Conservation (phyloP, 2,888 invertebrate genomes). For the Morpho deidamia region DNA sequence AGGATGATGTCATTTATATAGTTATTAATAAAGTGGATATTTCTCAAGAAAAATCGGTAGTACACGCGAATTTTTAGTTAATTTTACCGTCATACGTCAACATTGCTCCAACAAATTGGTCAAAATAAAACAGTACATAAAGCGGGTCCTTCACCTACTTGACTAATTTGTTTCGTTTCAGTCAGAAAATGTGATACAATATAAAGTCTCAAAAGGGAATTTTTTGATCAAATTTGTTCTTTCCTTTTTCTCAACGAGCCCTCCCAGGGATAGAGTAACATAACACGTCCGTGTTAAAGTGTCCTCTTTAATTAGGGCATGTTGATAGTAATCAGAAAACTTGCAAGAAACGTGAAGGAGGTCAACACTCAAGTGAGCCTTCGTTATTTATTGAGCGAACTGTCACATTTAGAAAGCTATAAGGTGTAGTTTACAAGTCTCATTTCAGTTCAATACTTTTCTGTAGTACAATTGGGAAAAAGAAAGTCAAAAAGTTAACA, state of each 20-base stretch:
- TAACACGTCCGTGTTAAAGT: constrained; percentile 24
- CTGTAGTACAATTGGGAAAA: too few species aligned
- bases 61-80: too few species aligned
- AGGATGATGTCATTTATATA: too few species aligned
- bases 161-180: neutral
- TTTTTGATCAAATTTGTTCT: constrained; percentile 1
- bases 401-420: neutral
- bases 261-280: constrained; percentile 8
- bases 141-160: too few species aligned
- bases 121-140: too few species aligned
- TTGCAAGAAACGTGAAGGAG: constrained; percentile 9
- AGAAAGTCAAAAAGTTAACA: too few species aligned
- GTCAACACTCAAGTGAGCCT: neutral
- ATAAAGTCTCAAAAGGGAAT: neutral
- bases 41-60: too few species aligned
- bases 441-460: neutral
- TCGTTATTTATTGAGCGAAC: constrained; percentile 3
- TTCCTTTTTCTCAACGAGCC: neutral
- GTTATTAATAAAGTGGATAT: too few species aligned
- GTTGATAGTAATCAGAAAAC: constrained; percentile 21
- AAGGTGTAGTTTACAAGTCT: neutral
- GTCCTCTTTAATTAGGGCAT: constrained; percentile 25
- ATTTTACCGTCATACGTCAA: too few species aligned
- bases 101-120: too few species aligned
- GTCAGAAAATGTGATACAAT: neutral